Evolutionary conservation across 2,113 vertebrate species (phyloP).

Genomic region (Ptilorrhoa leucosticta): DNA sequence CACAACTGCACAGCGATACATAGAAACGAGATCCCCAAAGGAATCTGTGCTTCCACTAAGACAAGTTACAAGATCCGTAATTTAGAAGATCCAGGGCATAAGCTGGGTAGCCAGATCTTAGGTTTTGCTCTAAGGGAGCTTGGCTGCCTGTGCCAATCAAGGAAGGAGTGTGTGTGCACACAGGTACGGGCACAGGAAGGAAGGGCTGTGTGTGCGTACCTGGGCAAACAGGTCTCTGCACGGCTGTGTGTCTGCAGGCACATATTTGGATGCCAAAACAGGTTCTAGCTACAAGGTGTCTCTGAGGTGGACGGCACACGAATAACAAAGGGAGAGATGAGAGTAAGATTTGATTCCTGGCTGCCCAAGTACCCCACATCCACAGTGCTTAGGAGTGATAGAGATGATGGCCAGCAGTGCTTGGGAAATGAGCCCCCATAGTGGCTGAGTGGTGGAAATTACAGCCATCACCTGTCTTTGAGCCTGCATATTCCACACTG

Average conservation of each 20-base stretch:
- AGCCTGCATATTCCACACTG: slow-evolving; percentile 1
- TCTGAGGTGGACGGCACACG: neutral
- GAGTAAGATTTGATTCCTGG: neutral
- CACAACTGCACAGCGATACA: neutral
- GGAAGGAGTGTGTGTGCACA: neutral
- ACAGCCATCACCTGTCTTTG: slow-evolving; percentile 23
- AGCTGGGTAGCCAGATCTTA: neutral
- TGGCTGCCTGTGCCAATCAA: neutral
- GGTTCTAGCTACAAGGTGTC: neutral
- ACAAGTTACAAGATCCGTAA: neutral
- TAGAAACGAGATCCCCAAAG: neutral
- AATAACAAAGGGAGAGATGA: neutral
- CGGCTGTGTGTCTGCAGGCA: neutral
- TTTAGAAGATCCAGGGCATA: neutral
- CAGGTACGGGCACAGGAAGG: accelerated
- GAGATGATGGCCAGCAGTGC: neutral
- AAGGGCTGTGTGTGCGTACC: neutral
- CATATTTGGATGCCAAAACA: neutral
- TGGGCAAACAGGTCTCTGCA: neutral
- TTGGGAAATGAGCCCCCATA: neutral
- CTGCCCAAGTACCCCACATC: neutral
- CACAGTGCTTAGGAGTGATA: slow-evolving; percentile 37
- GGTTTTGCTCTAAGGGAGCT: neutral
- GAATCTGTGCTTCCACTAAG: neutral
- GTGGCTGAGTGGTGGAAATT: slow-evolving; percentile 20